Conservation (phyloP, 2,797 vertebrate genomes). For the Dendrocincla tyrannina region DNA sequence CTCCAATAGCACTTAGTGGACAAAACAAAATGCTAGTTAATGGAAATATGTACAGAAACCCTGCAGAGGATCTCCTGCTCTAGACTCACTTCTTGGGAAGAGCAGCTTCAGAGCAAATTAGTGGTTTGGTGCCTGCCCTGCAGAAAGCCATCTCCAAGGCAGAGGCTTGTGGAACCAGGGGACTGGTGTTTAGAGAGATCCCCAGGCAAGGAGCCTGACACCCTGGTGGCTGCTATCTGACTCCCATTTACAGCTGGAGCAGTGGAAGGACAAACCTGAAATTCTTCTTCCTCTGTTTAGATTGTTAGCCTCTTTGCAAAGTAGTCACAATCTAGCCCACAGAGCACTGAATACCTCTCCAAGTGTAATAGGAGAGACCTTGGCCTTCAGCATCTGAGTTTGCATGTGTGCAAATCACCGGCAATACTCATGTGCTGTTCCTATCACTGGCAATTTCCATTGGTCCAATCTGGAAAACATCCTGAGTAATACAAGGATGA, state of each 20-base stretch:
- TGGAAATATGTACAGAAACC: not conserved
- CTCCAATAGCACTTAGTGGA: not conserved
- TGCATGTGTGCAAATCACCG: not conserved
- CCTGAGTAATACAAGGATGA: slow-evolving; percentile 53
- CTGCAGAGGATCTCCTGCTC: not conserved
- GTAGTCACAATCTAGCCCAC: not conserved
- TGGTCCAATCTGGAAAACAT: slow-evolving; percentile 62
- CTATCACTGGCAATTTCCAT: slow-evolving; percentile 58
- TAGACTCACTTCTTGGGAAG: not conserved
- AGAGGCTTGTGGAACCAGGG: not conserved
- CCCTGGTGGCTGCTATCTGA: not conserved
- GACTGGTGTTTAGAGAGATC: not conserved
- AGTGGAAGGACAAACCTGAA: not conserved
- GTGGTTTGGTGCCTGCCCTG: not conserved
- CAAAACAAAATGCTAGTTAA: not conserved
- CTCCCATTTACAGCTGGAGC: not conserved
- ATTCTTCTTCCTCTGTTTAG: not conserved
- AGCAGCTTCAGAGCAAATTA: not conserved
- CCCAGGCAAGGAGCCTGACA: not conserved
- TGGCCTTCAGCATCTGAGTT: not conserved
- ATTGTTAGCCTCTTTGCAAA: not conserved
- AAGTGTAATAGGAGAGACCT: not conserved
- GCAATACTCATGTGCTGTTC: not conserved
- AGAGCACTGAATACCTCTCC: not conserved
- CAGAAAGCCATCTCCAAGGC: not conserved